A percentile compares a stretch with the other conserved stretches of the same genome.
phyloP scores from a whole-genome alignment of 2,797 vertebrate species.

The Typhlichthys subterraneus region DNA sequence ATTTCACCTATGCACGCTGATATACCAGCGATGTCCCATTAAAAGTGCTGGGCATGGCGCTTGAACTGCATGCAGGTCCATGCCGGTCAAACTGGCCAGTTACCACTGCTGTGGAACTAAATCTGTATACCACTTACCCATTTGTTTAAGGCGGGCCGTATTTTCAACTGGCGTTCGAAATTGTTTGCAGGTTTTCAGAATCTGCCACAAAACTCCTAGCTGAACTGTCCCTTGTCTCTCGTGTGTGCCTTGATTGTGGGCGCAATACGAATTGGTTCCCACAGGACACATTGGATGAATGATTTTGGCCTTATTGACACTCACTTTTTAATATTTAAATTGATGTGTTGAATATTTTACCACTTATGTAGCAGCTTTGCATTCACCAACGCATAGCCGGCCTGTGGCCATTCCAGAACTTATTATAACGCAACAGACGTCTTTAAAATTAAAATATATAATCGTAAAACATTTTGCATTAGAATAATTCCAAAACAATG shows the following conservation, averaged over 20 bases:
- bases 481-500: constrained; percentile 61
- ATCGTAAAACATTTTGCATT: too few relatives aligned
- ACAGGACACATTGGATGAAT: constrained; percentile 16
- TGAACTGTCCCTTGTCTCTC: background rate
- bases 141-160: constrained; percentile 18
- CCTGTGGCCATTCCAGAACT: too few relatives aligned
- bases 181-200: constrained; percentile 22
- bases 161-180: constrained; percentile 43
- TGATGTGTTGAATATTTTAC: constrained; percentile 41
- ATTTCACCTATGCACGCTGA: constrained; percentile 85
- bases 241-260: constrained; percentile 4
- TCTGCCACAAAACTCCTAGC: constrained; percentile 38
- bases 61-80: constrained; percentile 63
- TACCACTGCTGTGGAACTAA: constrained; percentile 49
- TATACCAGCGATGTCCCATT: constrained; percentile 76
- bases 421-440: too few relatives aligned
- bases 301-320: constrained; percentile 20
- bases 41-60: constrained; percentile 78
- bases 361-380: background rate
- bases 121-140: constrained; percentile 6
- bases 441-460: too few relatives aligned
- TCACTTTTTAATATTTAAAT: constrained; percentile 48
- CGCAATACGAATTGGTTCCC: background rate
- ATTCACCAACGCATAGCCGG: too few relatives aligned
- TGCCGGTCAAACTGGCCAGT: constrained; percentile 42